Evolutionary conservation across 2,888 invertebrate genomes (phyloP).

Genomic region (Ptilodon capucinus): DNA sequence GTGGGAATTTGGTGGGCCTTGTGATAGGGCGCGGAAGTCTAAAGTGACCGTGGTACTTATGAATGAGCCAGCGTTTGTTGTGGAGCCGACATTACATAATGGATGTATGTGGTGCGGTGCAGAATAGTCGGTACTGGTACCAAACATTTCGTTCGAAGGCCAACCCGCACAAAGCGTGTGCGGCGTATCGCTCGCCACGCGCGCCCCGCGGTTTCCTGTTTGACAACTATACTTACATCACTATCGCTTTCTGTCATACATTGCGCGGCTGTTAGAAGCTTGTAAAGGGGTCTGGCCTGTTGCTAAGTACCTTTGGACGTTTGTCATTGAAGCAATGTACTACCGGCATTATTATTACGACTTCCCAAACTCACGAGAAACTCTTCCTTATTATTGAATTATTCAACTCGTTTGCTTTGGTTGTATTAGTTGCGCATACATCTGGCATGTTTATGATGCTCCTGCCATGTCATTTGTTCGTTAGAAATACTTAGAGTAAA

Average conservation of each 20-base stretch:
- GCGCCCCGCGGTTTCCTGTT: slow-evolving; percentile 79
- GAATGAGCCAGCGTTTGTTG: slow-evolving; percentile 73
- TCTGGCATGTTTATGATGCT: slow-evolving; percentile 43
- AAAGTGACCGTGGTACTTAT: slow-evolving; percentile 58
- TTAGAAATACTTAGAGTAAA: too few relatives aligned
- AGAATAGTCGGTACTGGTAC: slow-evolving; percentile 50
- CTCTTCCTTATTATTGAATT: slow-evolving; percentile 68
- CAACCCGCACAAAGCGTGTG: slow-evolving; percentile 68
- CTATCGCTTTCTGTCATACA: slow-evolving; percentile 79
- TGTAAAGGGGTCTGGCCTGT: slow-evolving; percentile 75
- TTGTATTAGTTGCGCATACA: slow-evolving; percentile 45
- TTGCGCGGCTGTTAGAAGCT: slow-evolving; percentile 73
- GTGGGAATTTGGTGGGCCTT: slow-evolving; percentile 35
- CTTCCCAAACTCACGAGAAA: slow-evolving; percentile 61
- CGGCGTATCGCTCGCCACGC: slow-evolving; percentile 71
- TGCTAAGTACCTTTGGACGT: slow-evolving; percentile 67
- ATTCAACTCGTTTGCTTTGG: slow-evolving; percentile 50
- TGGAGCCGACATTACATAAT: slow-evolving; percentile 68
- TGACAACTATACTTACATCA: slow-evolving; percentile 82
- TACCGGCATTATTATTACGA: slow-evolving; percentile 68
- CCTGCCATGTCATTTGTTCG: too few relatives aligned
- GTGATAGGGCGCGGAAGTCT: slow-evolving; percentile 50
- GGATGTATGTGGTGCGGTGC: slow-evolving; percentile 55
- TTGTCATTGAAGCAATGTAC: slow-evolving; percentile 67
- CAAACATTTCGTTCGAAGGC: slow-evolving; percentile 74